Evolutionary conservation across 1,140 invertebrate genomes (phyloP).

Genomic region (Drosophila sechellia): DNA sequence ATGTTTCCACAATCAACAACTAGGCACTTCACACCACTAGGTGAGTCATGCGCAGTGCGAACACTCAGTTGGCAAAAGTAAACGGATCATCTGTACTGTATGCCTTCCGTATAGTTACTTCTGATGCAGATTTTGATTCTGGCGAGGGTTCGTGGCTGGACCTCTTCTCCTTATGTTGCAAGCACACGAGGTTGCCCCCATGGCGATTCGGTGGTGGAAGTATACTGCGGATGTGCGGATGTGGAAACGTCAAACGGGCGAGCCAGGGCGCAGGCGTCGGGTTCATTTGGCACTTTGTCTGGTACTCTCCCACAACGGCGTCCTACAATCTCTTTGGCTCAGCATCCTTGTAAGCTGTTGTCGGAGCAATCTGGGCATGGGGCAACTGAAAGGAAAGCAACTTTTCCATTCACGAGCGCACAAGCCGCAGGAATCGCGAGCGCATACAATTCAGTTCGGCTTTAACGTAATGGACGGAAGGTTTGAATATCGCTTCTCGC

Average conservation of each 20-base stretch:
- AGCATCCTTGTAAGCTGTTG: slow-evolving; percentile 31
- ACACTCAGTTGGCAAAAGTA: background rate
- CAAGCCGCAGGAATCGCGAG: slow-evolving; percentile 17
- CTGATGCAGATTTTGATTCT: background rate
- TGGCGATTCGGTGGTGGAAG: background rate
- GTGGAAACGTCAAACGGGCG: slow-evolving; percentile 42
- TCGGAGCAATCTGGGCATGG: background rate
- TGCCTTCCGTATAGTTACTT: no score
- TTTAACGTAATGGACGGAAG: slow-evolving; percentile 32
- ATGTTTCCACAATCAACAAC: slow-evolving; percentile 67
- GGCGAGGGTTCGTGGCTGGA: no score
- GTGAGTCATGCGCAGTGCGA: slow-evolving; percentile 55
- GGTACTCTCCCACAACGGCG: slow-evolving; percentile 5
- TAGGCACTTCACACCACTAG: slow-evolving; percentile 31
- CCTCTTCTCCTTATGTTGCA: background rate
- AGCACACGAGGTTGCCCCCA: background rate
- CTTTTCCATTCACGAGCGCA: slow-evolving; percentile 5
- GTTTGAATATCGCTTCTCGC: slow-evolving; percentile 22
- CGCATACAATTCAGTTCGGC: slow-evolving; percentile 30
- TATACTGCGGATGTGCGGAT: slow-evolving; percentile 15
- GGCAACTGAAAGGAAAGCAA: slow-evolving; percentile 5
- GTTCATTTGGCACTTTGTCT: slow-evolving; percentile 15
- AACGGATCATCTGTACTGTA: background rate
- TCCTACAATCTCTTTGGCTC: background rate
- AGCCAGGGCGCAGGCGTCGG: slow-evolving; percentile 52